Conservation (phyloP, 2,113 vertebrate genomes). For the Scartelaos histophorus region DNA sequence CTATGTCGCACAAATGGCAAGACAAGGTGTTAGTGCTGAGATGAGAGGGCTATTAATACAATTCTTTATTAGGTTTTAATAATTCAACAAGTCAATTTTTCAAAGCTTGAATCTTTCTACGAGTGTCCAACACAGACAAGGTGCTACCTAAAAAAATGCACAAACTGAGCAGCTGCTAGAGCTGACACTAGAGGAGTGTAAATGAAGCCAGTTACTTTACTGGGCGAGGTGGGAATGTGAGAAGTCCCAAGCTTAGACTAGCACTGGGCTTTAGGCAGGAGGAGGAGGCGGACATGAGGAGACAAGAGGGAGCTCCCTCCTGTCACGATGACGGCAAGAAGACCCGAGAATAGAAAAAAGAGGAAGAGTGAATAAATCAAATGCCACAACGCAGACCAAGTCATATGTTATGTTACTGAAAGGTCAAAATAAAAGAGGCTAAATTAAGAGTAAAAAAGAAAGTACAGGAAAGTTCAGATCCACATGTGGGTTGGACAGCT, state of each 20-base stretch:
- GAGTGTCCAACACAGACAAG: slow-evolving; percentile 41
- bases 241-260: slow-evolving; percentile 63
- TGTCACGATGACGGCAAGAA: not conserved
- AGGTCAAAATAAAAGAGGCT: slow-evolving; percentile 5
- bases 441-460: slow-evolving; percentile 24
- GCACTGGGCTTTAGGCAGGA: slow-evolving; percentile 42
- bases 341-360: slow-evolving; percentile 51
- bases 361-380: slow-evolving; percentile 66
- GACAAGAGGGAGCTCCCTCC: slow-evolving; percentile 31
- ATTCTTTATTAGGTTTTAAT: not conserved
- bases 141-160: slow-evolving; percentile 66
- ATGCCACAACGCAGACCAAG: slow-evolving; percentile 16
- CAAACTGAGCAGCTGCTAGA: slow-evolving; percentile 73
- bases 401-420: slow-evolving; percentile 15
- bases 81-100: not conserved
- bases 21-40: not conserved
- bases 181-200: slow-evolving; percentile 66
- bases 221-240: slow-evolving; percentile 75
- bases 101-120: not conserved
- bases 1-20: not conserved
- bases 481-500: slow-evolving; percentile 9
- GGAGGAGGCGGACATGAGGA: not conserved
- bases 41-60: not conserved
- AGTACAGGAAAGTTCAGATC: slow-evolving; percentile 4
- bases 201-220: slow-evolving; percentile 76